Percentiles rank a stretch among this genome's conserved stretches.
phyloP scores from a whole-genome alignment of 2,797 vertebrate genomes.

The Arnoldichthys spilopterus region DNA sequence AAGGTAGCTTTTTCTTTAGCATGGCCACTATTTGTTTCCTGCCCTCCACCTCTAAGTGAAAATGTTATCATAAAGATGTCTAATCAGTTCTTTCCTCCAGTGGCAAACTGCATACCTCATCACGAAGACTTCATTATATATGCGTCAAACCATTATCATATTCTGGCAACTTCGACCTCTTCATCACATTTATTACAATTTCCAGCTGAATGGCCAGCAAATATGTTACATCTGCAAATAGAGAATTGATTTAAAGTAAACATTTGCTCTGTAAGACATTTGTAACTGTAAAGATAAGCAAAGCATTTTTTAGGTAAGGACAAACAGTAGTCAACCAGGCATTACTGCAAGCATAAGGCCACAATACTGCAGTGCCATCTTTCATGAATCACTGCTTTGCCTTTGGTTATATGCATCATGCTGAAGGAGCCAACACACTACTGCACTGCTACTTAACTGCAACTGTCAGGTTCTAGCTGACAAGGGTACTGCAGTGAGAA shows the following conservation, averaged over 20 bases:
- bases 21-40: conserved; percentile 3
- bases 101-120: background rate
- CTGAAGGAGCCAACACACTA: background rate
- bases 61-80: background rate
- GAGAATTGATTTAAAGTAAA: conserved; percentile 23
- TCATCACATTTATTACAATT: conserved; percentile 17
- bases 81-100: background rate
- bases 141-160: background rate
- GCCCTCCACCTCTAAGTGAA: conserved; percentile 1
- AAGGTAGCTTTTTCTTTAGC: background rate
- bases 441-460: background rate
- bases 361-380: background rate
- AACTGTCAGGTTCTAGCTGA: background rate
- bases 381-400: background rate
- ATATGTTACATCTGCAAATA: conserved; percentile 23
- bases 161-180: background rate
- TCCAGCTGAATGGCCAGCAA: conserved; percentile 13
- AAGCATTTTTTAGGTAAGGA: background rate
- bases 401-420: background rate
- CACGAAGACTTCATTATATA: conserved; percentile 3
- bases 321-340: conserved; percentile 16
- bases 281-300: background rate
- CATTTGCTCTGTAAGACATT: conserved; percentile 29
- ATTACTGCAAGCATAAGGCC: background rate
- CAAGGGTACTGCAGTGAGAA: background rate